phyloP scores from a whole-genome alignment of 2,888 invertebrate genomes.

The Drosophila pseudotakahashii region DNA sequence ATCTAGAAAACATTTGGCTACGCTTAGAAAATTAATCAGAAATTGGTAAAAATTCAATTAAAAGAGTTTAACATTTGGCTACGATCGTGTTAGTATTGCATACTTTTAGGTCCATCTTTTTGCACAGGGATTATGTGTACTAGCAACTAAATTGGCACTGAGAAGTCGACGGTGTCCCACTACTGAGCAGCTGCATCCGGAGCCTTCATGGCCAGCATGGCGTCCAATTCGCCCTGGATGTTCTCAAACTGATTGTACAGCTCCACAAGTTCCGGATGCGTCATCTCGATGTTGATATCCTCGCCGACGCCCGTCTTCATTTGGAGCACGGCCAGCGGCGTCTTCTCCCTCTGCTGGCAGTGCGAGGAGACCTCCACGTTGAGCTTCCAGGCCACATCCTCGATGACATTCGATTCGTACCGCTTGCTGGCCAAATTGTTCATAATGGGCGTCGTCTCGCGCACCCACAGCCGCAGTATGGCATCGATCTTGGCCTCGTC shows the following conservation, averaged over 20 bases:
- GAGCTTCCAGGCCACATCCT: slow-evolving; percentile 86
- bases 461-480: slow-evolving; percentile 86
- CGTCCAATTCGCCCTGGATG: slow-evolving; percentile 85
- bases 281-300: slow-evolving; percentile 85
- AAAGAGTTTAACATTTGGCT: slow-evolving; percentile 25
- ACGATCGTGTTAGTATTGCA: slow-evolving; percentile 32
- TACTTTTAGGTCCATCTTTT: slow-evolving; percentile 19
- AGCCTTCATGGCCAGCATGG: slow-evolving; percentile 67
- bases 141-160: slow-evolving; percentile 23
- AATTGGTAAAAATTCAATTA: background rate
- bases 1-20: background rate
- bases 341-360: slow-evolving; percentile 84
- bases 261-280: slow-evolving; percentile 85
- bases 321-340: slow-evolving; percentile 85
- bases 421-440: slow-evolving; percentile 84
- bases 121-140: slow-evolving; percentile 6
- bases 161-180: slow-evolving; percentile 1
- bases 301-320: slow-evolving; percentile 84
- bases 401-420: slow-evolving; percentile 84
- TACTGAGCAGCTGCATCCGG: slow-evolving; percentile 10
- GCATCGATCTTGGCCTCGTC: slow-evolving; percentile 85
- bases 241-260: slow-evolving; percentile 86
- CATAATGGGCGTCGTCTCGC: slow-evolving; percentile 85
- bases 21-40: background rate
- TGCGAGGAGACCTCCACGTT: slow-evolving; percentile 86